Evolutionary conservation across 2,113 vertebrate genomes (phyloP).

Genomic region (Myodes glareolus): DNA sequence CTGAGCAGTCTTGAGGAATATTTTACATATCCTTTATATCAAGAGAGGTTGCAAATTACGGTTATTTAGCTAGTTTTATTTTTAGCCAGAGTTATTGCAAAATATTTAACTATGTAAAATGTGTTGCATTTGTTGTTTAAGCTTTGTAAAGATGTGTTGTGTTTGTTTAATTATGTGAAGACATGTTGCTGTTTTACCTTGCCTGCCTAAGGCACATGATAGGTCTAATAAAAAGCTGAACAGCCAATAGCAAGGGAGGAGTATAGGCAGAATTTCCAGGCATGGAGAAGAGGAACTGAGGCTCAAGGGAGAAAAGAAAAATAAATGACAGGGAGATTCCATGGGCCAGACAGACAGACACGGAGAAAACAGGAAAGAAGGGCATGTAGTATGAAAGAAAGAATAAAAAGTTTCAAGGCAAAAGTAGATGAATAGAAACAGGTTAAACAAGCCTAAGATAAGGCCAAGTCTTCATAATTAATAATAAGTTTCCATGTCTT

Average conservation of each 20-base stretch:
- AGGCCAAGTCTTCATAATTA: background rate
- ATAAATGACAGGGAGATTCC: background rate
- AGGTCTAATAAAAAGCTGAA: background rate
- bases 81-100: background rate
- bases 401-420: background rate
- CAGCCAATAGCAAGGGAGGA: too few relatives aligned
- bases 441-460: background rate
- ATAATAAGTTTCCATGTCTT: background rate
- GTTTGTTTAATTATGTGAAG: background rate
- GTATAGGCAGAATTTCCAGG: background rate
- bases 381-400: background rate
- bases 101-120: background rate
- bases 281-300: background rate
- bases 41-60: background rate
- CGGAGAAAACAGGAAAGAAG: background rate
- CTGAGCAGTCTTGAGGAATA: background rate
- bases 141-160: background rate
- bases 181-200: background rate
- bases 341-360: background rate
- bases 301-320: background rate
- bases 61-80: too few relatives aligned
- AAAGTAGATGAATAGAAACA: background rate
- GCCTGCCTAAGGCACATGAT: background rate
- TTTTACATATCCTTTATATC: background rate
- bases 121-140: too few relatives aligned